Conservation (phyloP, 1,140 invertebrate genomes). For the Mylabris phalerata region DNA sequence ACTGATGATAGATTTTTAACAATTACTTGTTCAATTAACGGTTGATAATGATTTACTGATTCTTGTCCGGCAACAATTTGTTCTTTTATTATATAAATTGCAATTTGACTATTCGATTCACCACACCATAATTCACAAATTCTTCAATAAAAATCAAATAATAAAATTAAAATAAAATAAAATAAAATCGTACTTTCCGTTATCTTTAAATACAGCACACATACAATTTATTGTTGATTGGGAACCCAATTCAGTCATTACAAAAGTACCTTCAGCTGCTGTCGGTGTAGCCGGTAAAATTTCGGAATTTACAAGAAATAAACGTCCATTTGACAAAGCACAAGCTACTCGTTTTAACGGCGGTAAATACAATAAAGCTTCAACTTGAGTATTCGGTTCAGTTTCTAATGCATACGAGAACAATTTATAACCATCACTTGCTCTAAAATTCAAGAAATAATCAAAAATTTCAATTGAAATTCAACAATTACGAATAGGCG, state of each 20-base stretch:
- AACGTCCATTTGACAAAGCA: conserved; percentile 62
- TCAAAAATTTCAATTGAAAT: background rate
- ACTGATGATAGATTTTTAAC: conserved; percentile 56
- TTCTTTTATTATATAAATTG: conserved; percentile 55
- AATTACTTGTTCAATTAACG: conserved; percentile 51
- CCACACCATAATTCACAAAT: conserved; percentile 68
- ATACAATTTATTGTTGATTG: conserved; percentile 55
- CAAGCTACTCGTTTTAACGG: conserved; percentile 64
- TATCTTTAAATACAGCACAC: conserved; percentile 45
- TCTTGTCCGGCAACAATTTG: conserved; percentile 55
- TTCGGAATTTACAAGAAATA: conserved; percentile 63
- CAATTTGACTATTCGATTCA: conserved; percentile 64
- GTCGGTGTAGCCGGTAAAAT: conserved; percentile 53
- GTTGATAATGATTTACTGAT: conserved; percentile 52
- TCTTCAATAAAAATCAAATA: conserved; percentile 35
- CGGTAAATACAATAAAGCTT: conserved; percentile 58
- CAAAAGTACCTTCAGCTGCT: conserved; percentile 62
- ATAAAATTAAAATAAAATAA: background rate
- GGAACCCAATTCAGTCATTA: conserved; percentile 68
- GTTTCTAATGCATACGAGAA: conserved; percentile 53
- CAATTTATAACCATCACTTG: conserved; percentile 47
- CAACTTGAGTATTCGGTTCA: conserved; percentile 50
- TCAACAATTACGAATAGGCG: conserved; percentile 56
- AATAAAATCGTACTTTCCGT: conserved; percentile 38
- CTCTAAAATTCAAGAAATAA: conserved; percentile 37